Percentiles rank a stretch among this genome's conserved stretches.
These are phyloP conservation scores for Amniataba percoides DNA, from an alignment of 2,797 vertebrate species.

Conservation along the genomic window DNA sequence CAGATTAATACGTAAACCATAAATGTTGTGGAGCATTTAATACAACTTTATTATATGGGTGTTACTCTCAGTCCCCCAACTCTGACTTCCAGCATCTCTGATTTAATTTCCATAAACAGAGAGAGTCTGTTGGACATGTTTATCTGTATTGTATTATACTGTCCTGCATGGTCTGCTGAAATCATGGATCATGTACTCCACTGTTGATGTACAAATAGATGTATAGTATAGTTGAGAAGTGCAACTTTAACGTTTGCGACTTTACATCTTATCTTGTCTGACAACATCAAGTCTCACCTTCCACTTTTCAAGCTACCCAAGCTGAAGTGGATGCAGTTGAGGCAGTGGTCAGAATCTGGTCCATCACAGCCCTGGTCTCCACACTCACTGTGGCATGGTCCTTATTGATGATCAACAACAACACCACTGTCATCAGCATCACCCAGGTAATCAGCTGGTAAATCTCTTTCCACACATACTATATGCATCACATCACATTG, in stretches of 20 bases:
- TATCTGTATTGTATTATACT: too few species aligned
- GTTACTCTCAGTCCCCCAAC: too few species aligned
- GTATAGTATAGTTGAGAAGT: neutral
- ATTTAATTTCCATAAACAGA: too few species aligned
- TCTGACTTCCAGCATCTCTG: too few species aligned
- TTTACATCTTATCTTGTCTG: neutral
- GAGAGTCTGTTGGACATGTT: too few species aligned
- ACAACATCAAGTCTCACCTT: conserved; percentile 81
- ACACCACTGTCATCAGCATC: neutral
- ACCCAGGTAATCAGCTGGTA: neutral
- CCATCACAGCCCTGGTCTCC: conserved; percentile 92
- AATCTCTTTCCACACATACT: neutral
- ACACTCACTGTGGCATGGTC: conserved; percentile 89
- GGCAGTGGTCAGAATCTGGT: conserved; percentile 88
- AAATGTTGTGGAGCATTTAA: too few species aligned
- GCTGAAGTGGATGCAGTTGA: conserved; percentile 94
- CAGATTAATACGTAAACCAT: too few species aligned
- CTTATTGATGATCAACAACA: conserved; percentile 73
- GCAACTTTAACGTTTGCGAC: neutral
- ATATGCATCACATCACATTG: neutral
- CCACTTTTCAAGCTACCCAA: conserved; percentile 86
- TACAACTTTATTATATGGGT: too few species aligned
- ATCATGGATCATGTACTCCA: neutral
- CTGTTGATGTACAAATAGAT: neutral
- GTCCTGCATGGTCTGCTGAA: too few species aligned